Base-by-base conservation (phyloP, 2,113 vertebrate genomes). In the Macroglossus sobrinus region DNA sequence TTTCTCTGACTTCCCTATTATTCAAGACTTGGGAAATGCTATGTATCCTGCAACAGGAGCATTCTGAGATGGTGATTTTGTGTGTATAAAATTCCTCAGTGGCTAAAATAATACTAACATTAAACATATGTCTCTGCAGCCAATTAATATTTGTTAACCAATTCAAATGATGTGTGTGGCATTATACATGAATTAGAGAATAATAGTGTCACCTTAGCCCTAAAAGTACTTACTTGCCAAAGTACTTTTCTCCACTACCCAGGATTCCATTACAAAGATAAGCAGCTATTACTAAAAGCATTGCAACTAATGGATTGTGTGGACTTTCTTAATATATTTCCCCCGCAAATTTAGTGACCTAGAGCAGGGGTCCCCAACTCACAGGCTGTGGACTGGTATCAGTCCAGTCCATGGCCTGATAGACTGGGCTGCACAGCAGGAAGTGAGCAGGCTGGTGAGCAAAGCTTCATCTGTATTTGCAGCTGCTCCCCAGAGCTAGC, bases 121-220 rank as follows among this genome's bases (percentile, higher is more conserved):
- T 61, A n/a, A 91, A 94, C 82, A 75, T 91, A 7, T 68, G 50
- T 86, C 45, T 91, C 47, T 78, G 13, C 3, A 82, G 53, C 63
- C n/a, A 84, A 4, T 95, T 87, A 86, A 66, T 97, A 96, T 61
- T 91, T 93, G 66, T 89, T 94, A 75, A 63, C 22, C 69, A 57
- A 59, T 71, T 21, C 69, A 84, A 82, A 69, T 59, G 86, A 87
- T 47, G 66, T 80, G 40, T 47, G 22, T 84, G 53, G 69, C 92
- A 84, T 76, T 86, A 12, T 38, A 0, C 18, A 53, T 89, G 86
- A 92, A 55, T 74, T 91, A 75, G 68, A 68, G 74, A 91, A 88
- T 40, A 68, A 59, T 59, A 61, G 2, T 66, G n/a, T 89, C 89
- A 57, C 79, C 38, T 79, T 28, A 11, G n/a, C 78, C 84, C 84